These are phyloP conservation scores for Chitala chitala DNA, from an alignment of 2,113 vertebrate genomes.

Conservation along the genomic window DNA sequence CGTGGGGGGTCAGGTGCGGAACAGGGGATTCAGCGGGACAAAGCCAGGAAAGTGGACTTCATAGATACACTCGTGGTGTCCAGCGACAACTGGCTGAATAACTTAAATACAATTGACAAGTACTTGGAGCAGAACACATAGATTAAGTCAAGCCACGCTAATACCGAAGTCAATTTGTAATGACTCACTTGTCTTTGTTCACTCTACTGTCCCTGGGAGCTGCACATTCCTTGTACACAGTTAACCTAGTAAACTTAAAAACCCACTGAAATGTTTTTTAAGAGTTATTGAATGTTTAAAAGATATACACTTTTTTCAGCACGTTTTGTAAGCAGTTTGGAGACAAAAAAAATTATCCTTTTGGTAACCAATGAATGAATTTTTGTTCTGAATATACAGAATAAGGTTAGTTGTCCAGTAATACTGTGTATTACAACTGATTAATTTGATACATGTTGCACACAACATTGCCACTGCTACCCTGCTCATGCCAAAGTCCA, in stretches of 20 bases:
- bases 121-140: slow-evolving; percentile 74
- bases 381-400: slow-evolving; percentile 76
- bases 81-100: slow-evolving; percentile 73
- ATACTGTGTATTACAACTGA: slow-evolving; percentile 78
- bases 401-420: slow-evolving; percentile 66
- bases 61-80: slow-evolving; percentile 66
- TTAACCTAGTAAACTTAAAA: slow-evolving; percentile 52
- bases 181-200: background rate
- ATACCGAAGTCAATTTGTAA: too few relatives aligned
- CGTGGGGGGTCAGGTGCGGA: slow-evolving; percentile 33
- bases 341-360: too few relatives aligned
- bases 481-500: slow-evolving; percentile 26
- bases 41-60: slow-evolving; percentile 59
- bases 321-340: slow-evolving; percentile 74
- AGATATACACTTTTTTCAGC: slow-evolving; percentile 76
- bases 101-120: slow-evolving; percentile 76
- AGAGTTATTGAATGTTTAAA: slow-evolving; percentile 66
- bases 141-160: too few relatives aligned
- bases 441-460: slow-evolving; percentile 69
- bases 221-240: slow-evolving; percentile 67
- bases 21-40: background rate
- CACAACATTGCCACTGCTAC: slow-evolving; percentile 60
- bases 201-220: slow-evolving; percentile 21
- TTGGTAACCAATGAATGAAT: too few relatives aligned
- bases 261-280: slow-evolving; percentile 86